phyloP scores from a whole-genome alignment of 1,140 invertebrate species.

The Archivesica marissinica region DNA sequence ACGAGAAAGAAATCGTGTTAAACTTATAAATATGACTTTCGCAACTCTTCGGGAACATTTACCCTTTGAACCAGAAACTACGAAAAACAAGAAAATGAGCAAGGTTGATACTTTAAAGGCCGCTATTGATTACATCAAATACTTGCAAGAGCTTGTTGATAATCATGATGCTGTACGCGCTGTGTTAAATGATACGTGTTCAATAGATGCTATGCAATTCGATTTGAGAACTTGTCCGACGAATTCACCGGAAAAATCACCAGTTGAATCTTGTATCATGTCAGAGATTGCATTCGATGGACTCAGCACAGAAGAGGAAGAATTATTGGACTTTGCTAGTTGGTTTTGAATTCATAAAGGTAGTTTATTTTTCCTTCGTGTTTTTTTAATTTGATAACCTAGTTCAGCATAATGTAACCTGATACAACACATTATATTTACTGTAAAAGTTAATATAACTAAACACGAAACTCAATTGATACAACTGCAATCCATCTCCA shows the following conservation, averaged over 20 bases:
- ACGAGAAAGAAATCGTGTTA: conserved; percentile 96
- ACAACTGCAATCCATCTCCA: too few relatives aligned
- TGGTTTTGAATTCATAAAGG: conserved; percentile 85
- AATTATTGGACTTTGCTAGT: conserved; percentile 93
- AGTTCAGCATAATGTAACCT: too few relatives aligned
- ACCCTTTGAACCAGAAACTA: conserved; percentile 73
- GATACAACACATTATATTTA: too few relatives aligned
- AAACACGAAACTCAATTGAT: too few relatives aligned
- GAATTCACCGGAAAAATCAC: conserved; percentile 29
- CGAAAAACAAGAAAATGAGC: conserved; percentile 82
- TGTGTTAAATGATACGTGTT: conserved; percentile 25
- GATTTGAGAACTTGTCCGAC: conserved; percentile 44
- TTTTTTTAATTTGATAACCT: too few relatives aligned
- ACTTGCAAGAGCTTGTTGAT: conserved; percentile 91
- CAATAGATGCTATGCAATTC: conserved; percentile 48
- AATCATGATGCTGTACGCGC: conserved; percentile 81
- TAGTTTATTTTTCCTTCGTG: neutral
- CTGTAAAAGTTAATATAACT: too few relatives aligned
- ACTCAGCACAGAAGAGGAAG: conserved; percentile 95
- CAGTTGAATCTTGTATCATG: conserved; percentile 85
- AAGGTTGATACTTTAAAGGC: conserved; percentile 98
- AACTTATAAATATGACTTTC: conserved; percentile 91
- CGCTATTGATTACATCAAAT: conserved; percentile 96
- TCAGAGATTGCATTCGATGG: conserved; percentile 90
- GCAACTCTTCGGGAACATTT: conserved; percentile 79